Evolutionary conservation across 2,113 vertebrate species (phyloP).

Genomic region (Ahaetulla prasina): DNA sequence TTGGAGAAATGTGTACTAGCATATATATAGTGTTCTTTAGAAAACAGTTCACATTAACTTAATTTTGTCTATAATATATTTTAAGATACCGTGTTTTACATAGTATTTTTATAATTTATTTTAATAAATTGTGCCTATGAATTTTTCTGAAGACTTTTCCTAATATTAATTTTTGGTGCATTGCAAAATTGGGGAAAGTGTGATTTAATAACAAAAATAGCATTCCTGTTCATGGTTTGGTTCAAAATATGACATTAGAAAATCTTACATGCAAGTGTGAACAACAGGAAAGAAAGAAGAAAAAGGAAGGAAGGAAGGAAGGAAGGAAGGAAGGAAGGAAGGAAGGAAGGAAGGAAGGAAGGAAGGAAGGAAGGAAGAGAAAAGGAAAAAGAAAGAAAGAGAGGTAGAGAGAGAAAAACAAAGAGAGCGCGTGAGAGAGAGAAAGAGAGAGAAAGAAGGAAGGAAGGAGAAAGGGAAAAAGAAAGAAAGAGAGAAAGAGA

Average conservation of each 20-base stretch:
- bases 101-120: neutral
- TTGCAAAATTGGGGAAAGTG: neutral
- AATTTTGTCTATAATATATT: neutral
- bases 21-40: no score
- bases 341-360: no score
- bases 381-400: no score
- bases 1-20: no score
- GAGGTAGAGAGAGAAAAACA: no score
- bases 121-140: neutral
- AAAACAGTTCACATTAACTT: neutral
- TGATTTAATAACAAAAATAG: neutral
- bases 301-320: no score
- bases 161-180: neutral
- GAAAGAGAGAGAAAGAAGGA: neutral
- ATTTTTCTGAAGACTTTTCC: neutral
- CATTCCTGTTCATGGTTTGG: neutral
- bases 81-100: neutral
- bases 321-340: neutral
- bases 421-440: no score
- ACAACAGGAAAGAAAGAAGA: neutral
- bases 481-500: no score
- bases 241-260: neutral
- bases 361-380: rapidly evolving
- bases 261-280: neutral
- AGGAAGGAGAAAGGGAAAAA: no score